These are phyloP conservation scores for Rhabdophis nuchalis DNA, from an alignment of 2,797 vertebrate genomes.

Conservation along the genomic window DNA sequence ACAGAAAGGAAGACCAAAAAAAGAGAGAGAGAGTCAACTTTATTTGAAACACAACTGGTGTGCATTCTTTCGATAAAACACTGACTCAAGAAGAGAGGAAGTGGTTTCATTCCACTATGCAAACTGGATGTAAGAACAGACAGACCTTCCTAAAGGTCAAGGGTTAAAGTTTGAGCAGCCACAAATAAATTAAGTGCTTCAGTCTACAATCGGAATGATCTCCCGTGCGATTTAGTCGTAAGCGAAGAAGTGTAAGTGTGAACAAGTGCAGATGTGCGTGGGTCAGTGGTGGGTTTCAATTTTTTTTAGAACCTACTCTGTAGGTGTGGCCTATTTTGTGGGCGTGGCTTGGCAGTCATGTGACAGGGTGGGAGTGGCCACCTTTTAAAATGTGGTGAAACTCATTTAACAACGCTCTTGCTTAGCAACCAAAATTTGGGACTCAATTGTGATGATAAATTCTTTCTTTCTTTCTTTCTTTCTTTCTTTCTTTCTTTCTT, in stretches of 20 bases:
- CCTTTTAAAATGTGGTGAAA: too few relatives aligned
- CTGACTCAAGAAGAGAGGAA: conserved; percentile 69
- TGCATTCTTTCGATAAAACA: conserved; percentile 70
- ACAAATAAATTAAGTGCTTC: conserved; percentile 8
- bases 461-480: too few relatives aligned
- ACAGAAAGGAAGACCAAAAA: background rate
- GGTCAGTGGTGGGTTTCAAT: too few relatives aligned
- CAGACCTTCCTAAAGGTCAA: conserved; percentile 52
- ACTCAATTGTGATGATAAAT: too few relatives aligned
- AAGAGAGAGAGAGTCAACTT: background rate
- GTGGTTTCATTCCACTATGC: conserved; percentile 60
- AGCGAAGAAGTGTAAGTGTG: background rate
- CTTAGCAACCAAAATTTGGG: too few relatives aligned
- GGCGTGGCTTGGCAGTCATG: too few relatives aligned
- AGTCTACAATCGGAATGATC: background rate
- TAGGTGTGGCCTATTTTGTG: too few relatives aligned
- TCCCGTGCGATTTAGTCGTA: background rate
- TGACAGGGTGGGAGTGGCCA: too few relatives aligned
- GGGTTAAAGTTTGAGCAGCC: conserved; percentile 26
- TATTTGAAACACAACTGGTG: conserved; percentile 58
- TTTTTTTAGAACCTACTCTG: too few relatives aligned
- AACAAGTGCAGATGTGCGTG: background rate
- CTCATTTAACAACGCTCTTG: too few relatives aligned
- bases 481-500: too few relatives aligned
- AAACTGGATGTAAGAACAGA: conserved; percentile 52